Percentiles rank a stretch among this genome's conserved stretches.
Evolutionary conservation across 2,888 invertebrate genomes (phyloP).

Genomic region (Apodemia duryi): DNA sequence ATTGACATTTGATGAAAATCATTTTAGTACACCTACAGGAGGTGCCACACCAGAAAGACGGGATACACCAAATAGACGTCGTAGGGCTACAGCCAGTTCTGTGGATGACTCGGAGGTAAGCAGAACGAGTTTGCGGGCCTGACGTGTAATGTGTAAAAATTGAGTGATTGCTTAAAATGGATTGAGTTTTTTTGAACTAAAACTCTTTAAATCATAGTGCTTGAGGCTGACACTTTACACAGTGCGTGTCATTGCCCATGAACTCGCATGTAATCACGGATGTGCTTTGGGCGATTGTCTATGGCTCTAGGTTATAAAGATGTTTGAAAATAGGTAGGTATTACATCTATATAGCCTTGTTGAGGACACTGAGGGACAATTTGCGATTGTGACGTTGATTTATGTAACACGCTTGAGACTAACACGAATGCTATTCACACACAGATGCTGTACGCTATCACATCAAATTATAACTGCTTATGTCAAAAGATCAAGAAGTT

Average conservation of each 20-base stretch:
- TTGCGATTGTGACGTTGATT: constrained; percentile 57
- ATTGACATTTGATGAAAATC: constrained; percentile 72
- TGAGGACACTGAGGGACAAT: constrained; percentile 49
- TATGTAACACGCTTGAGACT: constrained; percentile 42
- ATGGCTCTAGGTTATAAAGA: constrained; percentile 41
- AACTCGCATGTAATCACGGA: constrained; percentile 31
- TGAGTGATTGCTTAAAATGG: constrained; percentile 25
- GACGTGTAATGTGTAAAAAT: constrained; percentile 39
- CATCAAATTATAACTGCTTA: constrained; percentile 12
- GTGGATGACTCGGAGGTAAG: constrained; percentile 75
- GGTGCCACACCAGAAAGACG: constrained; percentile 47
- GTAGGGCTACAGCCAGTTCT: constrained; percentile 54
- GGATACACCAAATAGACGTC: constrained; percentile 36
- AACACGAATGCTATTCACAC: constrained; percentile 32
- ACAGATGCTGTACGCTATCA: neutral
- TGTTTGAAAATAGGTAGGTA: constrained; percentile 8
- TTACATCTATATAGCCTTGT: constrained; percentile 37
- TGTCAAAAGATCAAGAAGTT: neutral
- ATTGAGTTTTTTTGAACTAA: constrained; percentile 21
- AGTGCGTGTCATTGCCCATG: constrained; percentile 31
- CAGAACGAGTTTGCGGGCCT: constrained; percentile 39
- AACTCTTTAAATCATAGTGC: constrained; percentile 6
- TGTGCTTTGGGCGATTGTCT: constrained; percentile 65
- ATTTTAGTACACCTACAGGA: constrained; percentile 71
- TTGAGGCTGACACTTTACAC: constrained; percentile 25